A percentile compares a stretch with the other conserved stretches of the same genome.
These are phyloP conservation scores for Didymodactylos carnosus DNA, from an alignment of 2,888 invertebrate genomes.

Conservation along the genomic window DNA sequence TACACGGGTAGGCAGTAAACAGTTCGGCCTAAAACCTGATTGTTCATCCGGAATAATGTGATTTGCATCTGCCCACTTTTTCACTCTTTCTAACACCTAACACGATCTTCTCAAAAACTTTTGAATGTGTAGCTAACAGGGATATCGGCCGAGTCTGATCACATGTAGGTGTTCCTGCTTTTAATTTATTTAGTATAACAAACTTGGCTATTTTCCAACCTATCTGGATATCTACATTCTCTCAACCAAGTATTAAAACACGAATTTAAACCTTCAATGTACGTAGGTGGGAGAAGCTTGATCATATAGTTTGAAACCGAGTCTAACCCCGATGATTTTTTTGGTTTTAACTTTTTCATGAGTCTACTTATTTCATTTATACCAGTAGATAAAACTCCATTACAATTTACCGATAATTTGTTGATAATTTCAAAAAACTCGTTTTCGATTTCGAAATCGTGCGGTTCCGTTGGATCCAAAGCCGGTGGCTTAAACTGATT, in stretches of 20 bases:
- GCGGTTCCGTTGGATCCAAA: background rate
- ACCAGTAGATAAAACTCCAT: background rate
- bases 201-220: background rate
- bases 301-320: background rate
- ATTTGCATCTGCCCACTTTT: background rate
- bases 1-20: background rate
- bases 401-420: background rate
- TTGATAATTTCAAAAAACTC: background rate
- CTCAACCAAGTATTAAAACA: background rate
- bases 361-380: background rate
- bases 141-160: background rate
- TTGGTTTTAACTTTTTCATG: background rate
- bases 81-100: background rate
- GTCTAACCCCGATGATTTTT: background rate
- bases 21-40: background rate
- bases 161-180: background rate
- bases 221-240: background rate
- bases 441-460: background rate
- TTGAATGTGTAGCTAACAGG: background rate
- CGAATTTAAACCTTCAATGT: background rate
- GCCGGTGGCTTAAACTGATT: too few species aligned
- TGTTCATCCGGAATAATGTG: background rate
- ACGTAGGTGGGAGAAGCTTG: background rate
- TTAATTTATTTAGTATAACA: background rate
- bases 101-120: background rate